A percentile compares a stretch with the other conserved stretches of the same genome.
Evolutionary conservation across 2,888 invertebrate species (phyloP).

Genomic region (Trissoscelio sp.): DNA sequence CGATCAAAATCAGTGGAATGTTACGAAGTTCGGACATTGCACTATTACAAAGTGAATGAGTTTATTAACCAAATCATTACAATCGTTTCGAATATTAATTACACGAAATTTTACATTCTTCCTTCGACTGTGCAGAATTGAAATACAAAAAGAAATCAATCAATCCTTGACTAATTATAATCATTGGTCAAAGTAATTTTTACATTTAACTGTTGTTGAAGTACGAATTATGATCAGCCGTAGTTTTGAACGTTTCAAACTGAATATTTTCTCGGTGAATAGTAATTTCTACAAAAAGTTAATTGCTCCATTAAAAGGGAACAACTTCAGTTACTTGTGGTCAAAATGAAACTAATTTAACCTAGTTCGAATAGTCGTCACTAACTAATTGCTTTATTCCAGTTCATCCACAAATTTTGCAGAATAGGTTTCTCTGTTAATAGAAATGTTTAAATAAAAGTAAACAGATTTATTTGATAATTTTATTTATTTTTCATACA

Average conservation of each 20-base stretch:
- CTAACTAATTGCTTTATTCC: constrained; percentile 28
- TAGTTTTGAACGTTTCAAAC: neutral
- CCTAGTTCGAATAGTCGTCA: constrained; percentile 31
- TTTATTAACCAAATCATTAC: constrained; percentile 12
- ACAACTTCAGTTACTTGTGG: constrained; percentile 37
- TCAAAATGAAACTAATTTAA: constrained; percentile 38
- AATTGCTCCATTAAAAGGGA: constrained; percentile 24
- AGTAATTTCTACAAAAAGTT: constrained; percentile 25
- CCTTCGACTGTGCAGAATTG: no score
- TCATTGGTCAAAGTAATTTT: neutral
- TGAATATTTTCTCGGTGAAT: constrained; percentile 5
- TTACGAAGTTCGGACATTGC: constrained; percentile 34
- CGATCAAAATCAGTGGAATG: constrained; percentile 33
- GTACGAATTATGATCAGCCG: constrained; percentile 17
- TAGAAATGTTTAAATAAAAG: neutral
- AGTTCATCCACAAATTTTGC: constrained; percentile 1
- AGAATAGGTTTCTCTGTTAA: neutral
- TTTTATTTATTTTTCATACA: no score
- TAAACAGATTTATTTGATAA: no score
- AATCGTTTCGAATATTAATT: neutral
- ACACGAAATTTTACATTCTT: no score
- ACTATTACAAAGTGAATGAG: constrained; percentile 5
- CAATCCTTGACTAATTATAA: no score
- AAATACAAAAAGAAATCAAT: no score
- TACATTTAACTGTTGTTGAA: neutral